phyloP scores from a whole-genome alignment of 1,140 invertebrate species.

The Subanguina moxae region DNA sequence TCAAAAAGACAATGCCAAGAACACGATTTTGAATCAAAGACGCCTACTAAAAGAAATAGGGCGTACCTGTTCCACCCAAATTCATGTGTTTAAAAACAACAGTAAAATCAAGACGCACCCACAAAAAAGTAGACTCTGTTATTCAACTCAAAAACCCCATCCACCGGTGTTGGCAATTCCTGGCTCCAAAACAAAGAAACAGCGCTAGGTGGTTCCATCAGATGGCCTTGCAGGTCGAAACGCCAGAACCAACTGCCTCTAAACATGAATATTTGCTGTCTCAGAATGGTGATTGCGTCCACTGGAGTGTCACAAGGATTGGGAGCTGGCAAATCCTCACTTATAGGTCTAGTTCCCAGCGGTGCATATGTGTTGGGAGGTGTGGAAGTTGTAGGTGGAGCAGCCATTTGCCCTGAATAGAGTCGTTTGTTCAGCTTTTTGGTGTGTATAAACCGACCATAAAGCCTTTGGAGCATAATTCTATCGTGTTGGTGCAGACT shows the following conservation, averaged over 20 bases:
- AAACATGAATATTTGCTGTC: slow-evolving; percentile 10
- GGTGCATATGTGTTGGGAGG: not conserved
- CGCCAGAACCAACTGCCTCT: slow-evolving; percentile 5
- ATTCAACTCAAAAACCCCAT: slow-evolving; percentile 9
- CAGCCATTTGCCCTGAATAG: too few species aligned
- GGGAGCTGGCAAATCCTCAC: not conserved
- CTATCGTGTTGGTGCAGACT: not conserved
- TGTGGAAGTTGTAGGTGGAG: not conserved
- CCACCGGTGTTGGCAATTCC: slow-evolving; percentile 1
- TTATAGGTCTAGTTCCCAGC: not conserved
- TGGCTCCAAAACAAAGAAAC: slow-evolving; percentile 4
- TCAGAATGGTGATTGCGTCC: not conserved
- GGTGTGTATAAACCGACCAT: not conserved
- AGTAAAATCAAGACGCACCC: not conserved
- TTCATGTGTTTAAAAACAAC: too few species aligned
- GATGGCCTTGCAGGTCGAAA: not conserved
- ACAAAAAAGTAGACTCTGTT: slow-evolving; percentile 5
- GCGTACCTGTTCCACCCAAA: too few species aligned
- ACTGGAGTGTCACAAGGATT: slow-evolving; percentile 1
- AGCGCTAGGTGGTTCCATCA: not conserved
- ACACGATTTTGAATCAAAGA: not conserved
- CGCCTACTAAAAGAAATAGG: not conserved
- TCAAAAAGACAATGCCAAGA: too few species aligned
- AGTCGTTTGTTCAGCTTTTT: not conserved
- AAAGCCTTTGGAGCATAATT: slow-evolving; percentile 1